These are phyloP conservation scores for Trimorus sp. DNA, from an alignment of 2,888 invertebrate genomes.

Conservation along the genomic window DNA sequence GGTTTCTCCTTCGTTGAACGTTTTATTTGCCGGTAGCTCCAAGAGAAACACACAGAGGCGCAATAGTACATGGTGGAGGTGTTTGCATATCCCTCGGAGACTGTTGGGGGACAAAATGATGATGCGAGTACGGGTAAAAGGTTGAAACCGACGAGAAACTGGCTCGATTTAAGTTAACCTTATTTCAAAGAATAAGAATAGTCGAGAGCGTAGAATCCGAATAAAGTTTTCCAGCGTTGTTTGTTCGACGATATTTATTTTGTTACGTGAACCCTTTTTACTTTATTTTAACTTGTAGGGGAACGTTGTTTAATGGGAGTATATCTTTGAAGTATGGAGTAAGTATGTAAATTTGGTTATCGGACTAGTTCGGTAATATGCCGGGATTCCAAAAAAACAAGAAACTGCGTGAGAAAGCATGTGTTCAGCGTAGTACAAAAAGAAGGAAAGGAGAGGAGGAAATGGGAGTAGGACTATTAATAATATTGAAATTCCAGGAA, in stretches of 20 bases:
- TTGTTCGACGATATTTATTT: no score
- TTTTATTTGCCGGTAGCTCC: slow-evolving; percentile 50
- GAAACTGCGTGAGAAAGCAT: no score
- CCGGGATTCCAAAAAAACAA: neutral
- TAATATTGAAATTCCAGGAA: no score
- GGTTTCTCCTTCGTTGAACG: slow-evolving; percentile 40
- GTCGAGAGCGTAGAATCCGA: slow-evolving; percentile 1
- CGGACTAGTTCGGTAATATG: neutral
- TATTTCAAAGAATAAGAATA: slow-evolving; percentile 23
- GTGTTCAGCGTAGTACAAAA: no score
- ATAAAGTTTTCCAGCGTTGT: neutral
- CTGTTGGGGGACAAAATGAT: slow-evolving; percentile 38
- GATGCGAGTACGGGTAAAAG: slow-evolving; percentile 33
- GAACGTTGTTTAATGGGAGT: no score
- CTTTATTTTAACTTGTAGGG: no score
- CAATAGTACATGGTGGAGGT: slow-evolving; percentile 20
- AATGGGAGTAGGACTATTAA: no score
- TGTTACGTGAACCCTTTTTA: no score
- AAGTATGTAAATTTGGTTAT: slow-evolving; percentile 30
- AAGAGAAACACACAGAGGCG: slow-evolving; percentile 28
- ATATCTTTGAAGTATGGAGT: neutral
- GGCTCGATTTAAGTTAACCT: slow-evolving; percentile 48
- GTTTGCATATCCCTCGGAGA: slow-evolving; percentile 46
- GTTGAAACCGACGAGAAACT: slow-evolving; percentile 35
- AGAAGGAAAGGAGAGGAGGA: no score